Base-by-base conservation (phyloP, 2,113 vertebrate species). In the Triplophysa tibetana region DNA sequence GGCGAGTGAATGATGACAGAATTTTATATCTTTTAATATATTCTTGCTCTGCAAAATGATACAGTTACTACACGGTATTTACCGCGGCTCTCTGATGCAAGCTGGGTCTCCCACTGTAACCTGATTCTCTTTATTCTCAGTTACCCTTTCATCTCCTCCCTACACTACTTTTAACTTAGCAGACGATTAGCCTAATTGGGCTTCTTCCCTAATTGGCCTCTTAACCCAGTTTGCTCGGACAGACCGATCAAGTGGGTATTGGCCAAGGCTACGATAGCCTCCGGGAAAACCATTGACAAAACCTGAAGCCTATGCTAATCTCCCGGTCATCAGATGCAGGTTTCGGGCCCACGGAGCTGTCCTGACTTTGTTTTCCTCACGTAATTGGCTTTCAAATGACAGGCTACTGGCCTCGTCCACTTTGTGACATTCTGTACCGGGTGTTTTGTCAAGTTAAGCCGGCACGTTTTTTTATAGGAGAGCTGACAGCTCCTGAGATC, bases 351-450 rank as follows among this genome's bases (percentile, higher is more conserved):
- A 75, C 89, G 88, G 8, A 85, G 87, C 87, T 88, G 83, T 88
- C 87, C 83, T 79, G 81, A 23, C 86, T 23, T 43, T 41, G 29
- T 17, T 61, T 21, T 24, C 38, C 23, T 29, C 16, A 1, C 75
- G 77, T 93, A 89, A 93, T 91, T 93, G 89, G 86, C 81, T 92
- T 38, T 0, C 1, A 78, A 79, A 26, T 82, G 77, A 58, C 76
- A 76, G 54, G 26, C 41, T 85, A 78, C 54, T 66, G 72, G 56
- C 60, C 79, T 43, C 52, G 29, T 88, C 65, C 3, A 64, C 56
- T 2, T 62, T 82, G 75, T 64, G 1, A 2, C 12, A 24, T 82
- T 88, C 50, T 88, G 80, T 87, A 70, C 73, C 79, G 83, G 86
- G 65, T 85, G 8, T 63, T 50, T 78, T 80, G 85, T 88, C 72